These are phyloP conservation scores for Erebia epiphron DNA, from an alignment of 2,888 invertebrate genomes.

Conservation along the genomic window DNA sequence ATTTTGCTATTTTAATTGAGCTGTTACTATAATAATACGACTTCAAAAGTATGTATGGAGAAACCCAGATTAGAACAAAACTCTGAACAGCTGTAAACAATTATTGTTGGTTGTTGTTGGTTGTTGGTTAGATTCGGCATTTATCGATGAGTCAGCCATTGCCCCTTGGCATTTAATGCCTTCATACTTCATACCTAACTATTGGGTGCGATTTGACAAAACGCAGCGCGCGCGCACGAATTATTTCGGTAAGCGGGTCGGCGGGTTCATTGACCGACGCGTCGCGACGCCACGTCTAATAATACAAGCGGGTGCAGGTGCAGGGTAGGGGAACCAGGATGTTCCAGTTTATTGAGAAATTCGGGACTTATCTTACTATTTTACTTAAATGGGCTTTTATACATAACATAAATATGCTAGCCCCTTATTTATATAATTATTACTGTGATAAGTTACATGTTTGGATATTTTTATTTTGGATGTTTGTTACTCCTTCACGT, in stretches of 20 bases:
- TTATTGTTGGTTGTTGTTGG: not conserved
- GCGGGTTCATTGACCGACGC: conserved; percentile 74
- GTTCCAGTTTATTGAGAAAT: not conserved
- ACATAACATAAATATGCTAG: too few species aligned
- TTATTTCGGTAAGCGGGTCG: conserved; percentile 63
- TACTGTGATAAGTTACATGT: too few species aligned
- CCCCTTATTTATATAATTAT: too few species aligned
- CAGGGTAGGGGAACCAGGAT: conserved; percentile 43
- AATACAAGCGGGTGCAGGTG: conserved; percentile 69
- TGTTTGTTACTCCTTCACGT: too few species aligned
- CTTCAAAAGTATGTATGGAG: not conserved
- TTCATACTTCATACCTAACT: conserved; percentile 7
- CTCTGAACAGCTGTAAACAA: not conserved
- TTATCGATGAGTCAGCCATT: conserved; percentile 23
- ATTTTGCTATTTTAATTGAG: too few species aligned
- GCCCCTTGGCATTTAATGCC: conserved; percentile 23
- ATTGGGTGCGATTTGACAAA: conserved; percentile 31
- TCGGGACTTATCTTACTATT: not conserved
- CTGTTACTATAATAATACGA: too few species aligned
- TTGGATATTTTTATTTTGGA: too few species aligned
- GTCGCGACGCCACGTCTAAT: conserved; percentile 50
- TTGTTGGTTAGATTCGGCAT: conserved; percentile 5
- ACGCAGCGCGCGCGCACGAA: conserved; percentile 23
- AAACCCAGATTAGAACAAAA: not conserved
- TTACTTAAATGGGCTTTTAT: too few species aligned